phyloP scores from a whole-genome alignment of 1,140 invertebrate species.

The Camponotus pennsylvanicus region DNA sequence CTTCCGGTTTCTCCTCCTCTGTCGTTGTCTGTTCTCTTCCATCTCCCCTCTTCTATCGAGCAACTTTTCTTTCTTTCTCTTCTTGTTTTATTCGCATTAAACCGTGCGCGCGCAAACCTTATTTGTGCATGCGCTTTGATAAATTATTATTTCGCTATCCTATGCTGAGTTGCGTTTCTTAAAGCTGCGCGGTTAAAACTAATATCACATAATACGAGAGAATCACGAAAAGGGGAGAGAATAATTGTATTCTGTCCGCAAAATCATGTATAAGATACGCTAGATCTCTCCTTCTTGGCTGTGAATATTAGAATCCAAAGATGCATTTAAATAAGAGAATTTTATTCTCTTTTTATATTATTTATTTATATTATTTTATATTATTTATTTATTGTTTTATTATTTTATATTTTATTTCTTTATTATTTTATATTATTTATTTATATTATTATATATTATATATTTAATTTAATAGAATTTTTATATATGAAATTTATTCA shows the following conservation, averaged over 20 bases:
- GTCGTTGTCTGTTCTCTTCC: conserved; percentile 8
- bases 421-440: too few relatives aligned
- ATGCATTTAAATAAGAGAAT: neutral
- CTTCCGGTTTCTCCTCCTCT: conserved; percentile 72
- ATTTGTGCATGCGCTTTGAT: neutral
- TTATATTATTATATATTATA: too few relatives aligned
- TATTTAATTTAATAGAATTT: neutral
- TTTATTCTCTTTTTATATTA: neutral
- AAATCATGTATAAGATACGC: neutral
- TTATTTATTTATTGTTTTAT: too few relatives aligned
- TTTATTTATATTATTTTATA: too few relatives aligned
- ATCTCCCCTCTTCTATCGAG: conserved; percentile 20
- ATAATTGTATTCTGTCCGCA: neutral
- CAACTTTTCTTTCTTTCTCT: conserved; percentile 4
- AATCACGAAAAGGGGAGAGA: neutral
- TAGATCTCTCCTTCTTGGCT: neutral
- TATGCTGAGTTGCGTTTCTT: neutral
- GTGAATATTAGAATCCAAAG: neutral
- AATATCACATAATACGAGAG: neutral
- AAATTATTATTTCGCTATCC: conserved; percentile 31
- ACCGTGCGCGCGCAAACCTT: neutral
- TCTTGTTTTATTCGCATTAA: neutral
- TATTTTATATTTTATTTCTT: too few relatives aligned
- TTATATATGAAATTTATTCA: neutral
- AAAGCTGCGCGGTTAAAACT: conserved; percentile 14